A percentile compares a stretch with the other conserved stretches of the same genome.
Conservation (phyloP, 2,797 vertebrate species). For the Periophthalmus magnuspinnatus region DNA sequence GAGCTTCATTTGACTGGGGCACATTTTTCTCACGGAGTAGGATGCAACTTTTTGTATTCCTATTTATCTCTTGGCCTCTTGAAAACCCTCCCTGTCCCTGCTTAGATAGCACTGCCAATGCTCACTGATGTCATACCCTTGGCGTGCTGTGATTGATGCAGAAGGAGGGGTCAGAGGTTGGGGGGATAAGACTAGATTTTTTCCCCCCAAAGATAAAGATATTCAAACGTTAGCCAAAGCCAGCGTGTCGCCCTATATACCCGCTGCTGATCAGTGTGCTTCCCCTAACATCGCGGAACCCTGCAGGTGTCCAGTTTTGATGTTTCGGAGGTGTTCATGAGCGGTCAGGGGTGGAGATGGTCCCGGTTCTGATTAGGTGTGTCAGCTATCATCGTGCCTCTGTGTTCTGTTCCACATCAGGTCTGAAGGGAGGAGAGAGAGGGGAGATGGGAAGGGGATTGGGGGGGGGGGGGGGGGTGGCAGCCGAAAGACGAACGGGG, state of each 20-base stretch:
- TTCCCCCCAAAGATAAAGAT: conserved; percentile 68
- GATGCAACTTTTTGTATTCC: conserved; percentile 62
- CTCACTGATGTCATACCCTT: conserved; percentile 78
- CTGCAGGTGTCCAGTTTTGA: conserved; percentile 55
- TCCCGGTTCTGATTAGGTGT: conserved; percentile 61
- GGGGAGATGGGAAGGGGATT: conserved; percentile 15
- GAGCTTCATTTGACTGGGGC: too few species aligned
- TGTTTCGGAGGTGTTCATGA: conserved; percentile 57
- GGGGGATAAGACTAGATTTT: conserved; percentile 53
- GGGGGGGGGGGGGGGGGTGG: conserved; percentile 36
- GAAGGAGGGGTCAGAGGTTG: conserved; percentile 42
- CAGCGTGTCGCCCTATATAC: conserved; percentile 57
- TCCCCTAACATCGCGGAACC: conserved; percentile 44
- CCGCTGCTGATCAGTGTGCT: conserved; percentile 40
- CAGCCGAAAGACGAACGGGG: conserved; percentile 44
- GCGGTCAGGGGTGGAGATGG: conserved; percentile 29
- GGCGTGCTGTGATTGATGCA: conserved; percentile 75
- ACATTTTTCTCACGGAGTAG: not conserved
- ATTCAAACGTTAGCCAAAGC: conserved; percentile 61
- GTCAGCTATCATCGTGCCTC: conserved; percentile 58
- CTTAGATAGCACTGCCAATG: conserved; percentile 78
- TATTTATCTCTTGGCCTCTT: conserved; percentile 77
- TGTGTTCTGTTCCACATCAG: conserved; percentile 69
- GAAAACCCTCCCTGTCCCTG: conserved; percentile 62
- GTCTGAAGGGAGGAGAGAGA: conserved; percentile 12